Conservation (phyloP, 2,797 vertebrate genomes). For the Pantherophis vulpinus region DNA sequence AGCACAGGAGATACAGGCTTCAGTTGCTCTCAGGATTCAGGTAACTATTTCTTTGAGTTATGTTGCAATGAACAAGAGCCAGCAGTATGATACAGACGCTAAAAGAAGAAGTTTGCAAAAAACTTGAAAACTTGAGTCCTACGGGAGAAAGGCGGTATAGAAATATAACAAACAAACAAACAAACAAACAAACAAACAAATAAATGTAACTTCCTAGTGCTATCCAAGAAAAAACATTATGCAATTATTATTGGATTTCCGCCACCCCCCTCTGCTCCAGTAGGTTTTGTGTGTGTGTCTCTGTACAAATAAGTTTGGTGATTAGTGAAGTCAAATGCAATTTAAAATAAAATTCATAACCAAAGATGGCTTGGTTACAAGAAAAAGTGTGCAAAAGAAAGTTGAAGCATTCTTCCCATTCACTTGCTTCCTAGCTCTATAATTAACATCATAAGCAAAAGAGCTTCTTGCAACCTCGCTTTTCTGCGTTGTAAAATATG, state of each 20-base stretch:
- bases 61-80: not conserved
- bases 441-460: not conserved
- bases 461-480: too few species aligned
- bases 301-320: not conserved
- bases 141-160: too few species aligned
- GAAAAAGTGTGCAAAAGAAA: not conserved
- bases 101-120: not conserved
- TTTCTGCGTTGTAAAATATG: not conserved
- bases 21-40: conserved; percentile 97
- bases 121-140: not conserved
- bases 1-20: conserved; percentile 97
- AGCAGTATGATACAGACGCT: not conserved
- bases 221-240: not conserved
- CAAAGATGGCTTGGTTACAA: not conserved
- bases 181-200: too few species aligned
- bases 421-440: not conserved
- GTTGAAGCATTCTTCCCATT: not conserved
- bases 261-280: not conserved
- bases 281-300: not conserved
- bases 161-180: too few species aligned
- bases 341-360: not conserved
- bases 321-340: not conserved
- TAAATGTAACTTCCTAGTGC: not conserved
- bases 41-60: conserved; percentile 67
- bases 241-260: not conserved